Percentiles rank a stretch among this genome's conserved stretches.
phyloP scores from a whole-genome alignment of 2,888 invertebrate genomes.

The Trachelus stipa region DNA sequence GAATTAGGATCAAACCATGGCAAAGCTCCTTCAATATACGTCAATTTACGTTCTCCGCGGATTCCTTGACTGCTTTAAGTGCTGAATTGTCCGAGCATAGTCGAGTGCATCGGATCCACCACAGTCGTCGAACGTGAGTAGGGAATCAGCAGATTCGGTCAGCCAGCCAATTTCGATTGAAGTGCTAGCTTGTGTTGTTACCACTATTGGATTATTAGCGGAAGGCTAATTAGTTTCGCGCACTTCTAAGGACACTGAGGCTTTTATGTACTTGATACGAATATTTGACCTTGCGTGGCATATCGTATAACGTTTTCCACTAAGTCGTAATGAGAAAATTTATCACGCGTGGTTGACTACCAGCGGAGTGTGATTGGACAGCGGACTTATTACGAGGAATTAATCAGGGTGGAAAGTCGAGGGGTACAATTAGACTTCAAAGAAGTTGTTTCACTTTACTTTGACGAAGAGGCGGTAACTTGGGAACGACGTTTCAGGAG shows the following conservation, averaged over 20 bases:
- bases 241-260: neutral
- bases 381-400: conserved; percentile 31
- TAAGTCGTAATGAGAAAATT: neutral
- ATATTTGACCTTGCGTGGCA: neutral
- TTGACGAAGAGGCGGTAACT: neutral
- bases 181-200: neutral
- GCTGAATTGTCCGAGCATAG: neutral
- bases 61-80: neutral
- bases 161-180: neutral
- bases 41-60: conserved; percentile 30
- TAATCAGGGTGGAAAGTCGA: conserved; percentile 29
- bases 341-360: neutral
- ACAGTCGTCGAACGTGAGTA: neutral
- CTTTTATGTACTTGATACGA: neutral
- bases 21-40: conserved; percentile 37
- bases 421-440: conserved; percentile 32
- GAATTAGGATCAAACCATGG: conserved; percentile 32
- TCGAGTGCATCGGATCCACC: neutral
- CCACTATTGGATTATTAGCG: neutral
- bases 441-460: conserved; percentile 18
- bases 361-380: neutral
- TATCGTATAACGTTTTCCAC: neutral
- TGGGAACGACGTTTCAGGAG: neutral
- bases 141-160: neutral
- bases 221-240: neutral